A percentile compares a stretch with the other conserved stretches of the same genome.
These are phyloP conservation scores for Sminthurides aquaticus DNA, from an alignment of 2,888 invertebrate species.

Conservation along the genomic window DNA sequence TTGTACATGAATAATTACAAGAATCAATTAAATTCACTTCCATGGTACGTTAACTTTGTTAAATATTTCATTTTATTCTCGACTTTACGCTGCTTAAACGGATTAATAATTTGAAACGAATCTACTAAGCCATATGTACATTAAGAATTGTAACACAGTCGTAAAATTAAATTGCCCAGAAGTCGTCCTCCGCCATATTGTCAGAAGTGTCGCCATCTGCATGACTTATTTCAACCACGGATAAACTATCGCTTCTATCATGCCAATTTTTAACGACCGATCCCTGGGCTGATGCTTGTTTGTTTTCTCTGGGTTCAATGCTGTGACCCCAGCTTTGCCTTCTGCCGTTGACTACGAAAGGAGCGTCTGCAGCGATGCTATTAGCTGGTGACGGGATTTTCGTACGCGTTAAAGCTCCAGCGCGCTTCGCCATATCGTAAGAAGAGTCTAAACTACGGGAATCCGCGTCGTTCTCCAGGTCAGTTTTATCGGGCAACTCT, in stretches of 20 bases:
- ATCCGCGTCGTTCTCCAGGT: background rate
- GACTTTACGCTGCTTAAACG: no score
- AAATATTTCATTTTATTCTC: no score
- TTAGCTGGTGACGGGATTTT: background rate
- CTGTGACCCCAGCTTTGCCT: background rate
- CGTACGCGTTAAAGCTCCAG: background rate
- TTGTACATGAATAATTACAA: no score
- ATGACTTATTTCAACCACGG: constrained; percentile 2
- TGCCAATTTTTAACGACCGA: background rate
- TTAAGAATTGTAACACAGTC: no score
- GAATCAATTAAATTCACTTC: no score
- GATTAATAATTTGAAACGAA: no score
- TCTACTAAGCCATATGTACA: no score
- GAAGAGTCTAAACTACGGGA: background rate
- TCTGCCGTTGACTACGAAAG: background rate
- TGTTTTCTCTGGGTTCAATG: background rate
- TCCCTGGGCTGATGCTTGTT: background rate
- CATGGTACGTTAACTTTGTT: no score
- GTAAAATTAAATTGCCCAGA: constrained; percentile 11
- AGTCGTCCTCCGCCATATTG: constrained; percentile 19
- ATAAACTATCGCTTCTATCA: constrained; percentile 4
- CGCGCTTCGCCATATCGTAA: background rate
- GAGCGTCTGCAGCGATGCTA: background rate
- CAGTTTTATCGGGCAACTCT: background rate
- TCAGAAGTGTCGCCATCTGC: constrained; percentile 8